A percentile compares a stretch with the other conserved stretches of the same genome.
These are phyloP conservation scores for Macrosiphum euphorbiae DNA, from an alignment of 2,888 invertebrate genomes.

Conservation along the genomic window DNA sequence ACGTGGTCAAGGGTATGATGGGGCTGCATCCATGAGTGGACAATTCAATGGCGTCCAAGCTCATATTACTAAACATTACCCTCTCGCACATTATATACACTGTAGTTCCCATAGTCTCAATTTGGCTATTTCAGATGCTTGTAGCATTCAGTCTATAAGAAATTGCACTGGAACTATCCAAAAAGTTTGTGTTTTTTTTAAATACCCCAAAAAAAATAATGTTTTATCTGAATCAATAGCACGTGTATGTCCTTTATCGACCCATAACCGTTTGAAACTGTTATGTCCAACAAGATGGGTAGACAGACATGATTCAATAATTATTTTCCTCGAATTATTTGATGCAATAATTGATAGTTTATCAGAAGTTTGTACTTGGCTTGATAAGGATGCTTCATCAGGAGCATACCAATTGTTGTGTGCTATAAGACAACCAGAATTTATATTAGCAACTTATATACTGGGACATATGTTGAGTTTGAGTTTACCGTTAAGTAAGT, in stretches of 20 bases:
- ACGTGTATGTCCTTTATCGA: background rate
- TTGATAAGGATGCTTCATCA: too few relatives aligned
- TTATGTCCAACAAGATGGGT: constrained; percentile 13
- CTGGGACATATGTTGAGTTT: too few relatives aligned
- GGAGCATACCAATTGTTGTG: too few relatives aligned
- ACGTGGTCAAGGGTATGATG: constrained; percentile 7
- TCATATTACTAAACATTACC: background rate
- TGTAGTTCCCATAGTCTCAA: constrained; percentile 9
- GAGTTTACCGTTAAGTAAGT: too few relatives aligned
- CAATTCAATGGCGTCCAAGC: background rate
- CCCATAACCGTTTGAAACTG: background rate
- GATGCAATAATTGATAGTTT: too few relatives aligned
- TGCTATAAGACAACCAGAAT: too few relatives aligned
- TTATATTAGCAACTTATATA: too few relatives aligned
- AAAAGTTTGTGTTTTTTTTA: background rate
- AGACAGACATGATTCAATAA: background rate
- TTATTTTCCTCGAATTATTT: background rate
- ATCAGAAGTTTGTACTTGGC: too few relatives aligned
- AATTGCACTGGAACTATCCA: constrained; percentile 13
- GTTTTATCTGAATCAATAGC: background rate
- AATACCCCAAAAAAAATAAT: background rate
- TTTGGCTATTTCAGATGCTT: background rate
- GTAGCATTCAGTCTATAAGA: background rate
- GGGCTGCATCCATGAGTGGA: background rate
- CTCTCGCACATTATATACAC: background rate